phyloP scores from a whole-genome alignment of 2,888 invertebrate species.

The Seira musarum region DNA sequence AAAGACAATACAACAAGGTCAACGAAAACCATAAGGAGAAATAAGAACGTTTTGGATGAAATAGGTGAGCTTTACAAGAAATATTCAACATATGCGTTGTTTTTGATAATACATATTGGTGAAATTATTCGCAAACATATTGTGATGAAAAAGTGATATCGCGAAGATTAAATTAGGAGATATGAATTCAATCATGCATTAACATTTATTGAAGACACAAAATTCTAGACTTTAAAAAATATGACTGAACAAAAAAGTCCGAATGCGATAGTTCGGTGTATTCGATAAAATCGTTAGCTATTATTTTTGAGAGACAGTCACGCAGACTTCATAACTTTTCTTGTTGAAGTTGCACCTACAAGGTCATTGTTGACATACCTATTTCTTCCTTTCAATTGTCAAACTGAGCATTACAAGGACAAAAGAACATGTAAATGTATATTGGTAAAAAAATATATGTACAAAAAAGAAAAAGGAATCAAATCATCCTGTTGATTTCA shows the following conservation, averaged over 20 bases:
- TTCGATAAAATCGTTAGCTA: neutral
- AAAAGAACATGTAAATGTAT: neutral
- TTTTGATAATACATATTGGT: neutral
- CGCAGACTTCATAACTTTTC: too few relatives aligned
- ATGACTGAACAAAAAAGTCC: neutral
- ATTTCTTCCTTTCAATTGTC: neutral
- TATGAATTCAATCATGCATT: too few relatives aligned
- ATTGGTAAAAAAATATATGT: neutral
- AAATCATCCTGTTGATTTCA: neutral
- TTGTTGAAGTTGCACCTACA: neutral
- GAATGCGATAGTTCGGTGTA: neutral
- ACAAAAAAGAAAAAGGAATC: neutral
- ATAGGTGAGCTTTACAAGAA: neutral
- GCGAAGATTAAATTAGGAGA: neutral
- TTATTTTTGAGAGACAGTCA: neutral
- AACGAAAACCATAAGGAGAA: neutral
- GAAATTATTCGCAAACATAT: neutral
- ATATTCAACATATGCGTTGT: neutral
- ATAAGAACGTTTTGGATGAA: neutral
- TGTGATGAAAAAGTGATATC: neutral
- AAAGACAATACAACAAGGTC: neutral
- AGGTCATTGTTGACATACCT: neutral
- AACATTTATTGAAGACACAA: neutral
- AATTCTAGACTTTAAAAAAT: neutral
- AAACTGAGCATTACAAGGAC: neutral